These are phyloP conservation scores for Polymixis lichenea DNA, from an alignment of 2,888 invertebrate genomes.

Conservation along the genomic window DNA sequence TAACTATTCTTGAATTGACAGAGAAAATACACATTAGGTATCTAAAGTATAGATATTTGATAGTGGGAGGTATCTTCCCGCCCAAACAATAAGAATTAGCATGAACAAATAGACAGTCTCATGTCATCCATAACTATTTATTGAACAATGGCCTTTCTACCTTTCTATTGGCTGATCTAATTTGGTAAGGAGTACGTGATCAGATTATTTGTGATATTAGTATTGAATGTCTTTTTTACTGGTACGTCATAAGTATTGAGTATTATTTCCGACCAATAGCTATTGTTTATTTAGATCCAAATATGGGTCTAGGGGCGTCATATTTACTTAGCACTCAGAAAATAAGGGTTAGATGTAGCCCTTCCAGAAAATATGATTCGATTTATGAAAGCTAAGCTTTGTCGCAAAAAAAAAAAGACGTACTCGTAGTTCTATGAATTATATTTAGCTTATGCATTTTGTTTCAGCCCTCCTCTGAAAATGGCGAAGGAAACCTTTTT, in stretches of 20 bases:
- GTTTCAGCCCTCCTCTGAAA: neutral
- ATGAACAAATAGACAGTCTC: conserved; percentile 38
- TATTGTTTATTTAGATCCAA: neutral
- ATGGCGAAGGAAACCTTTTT: neutral
- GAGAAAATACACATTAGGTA: neutral
- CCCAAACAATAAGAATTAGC: conserved; percentile 55
- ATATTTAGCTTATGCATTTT: neutral
- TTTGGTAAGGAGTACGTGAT: conserved; percentile 63
- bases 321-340: neutral
- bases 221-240: conserved; percentile 36
- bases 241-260: conserved; percentile 9
- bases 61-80: conserved; percentile 38
- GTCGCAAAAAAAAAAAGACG: neutral
- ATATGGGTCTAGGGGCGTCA: neutral
- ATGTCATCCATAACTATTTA: conserved; percentile 43
- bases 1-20: neutral
- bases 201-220: conserved; percentile 44
- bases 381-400: too few relatives aligned
- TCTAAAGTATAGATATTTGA: neutral
- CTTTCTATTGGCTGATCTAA: conserved; percentile 64
- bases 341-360: neutral
- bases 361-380: too few relatives aligned
- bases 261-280: conserved; percentile 21
- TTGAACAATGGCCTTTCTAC: conserved; percentile 48
- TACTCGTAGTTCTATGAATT: neutral